A percentile compares a stretch with the other conserved stretches of the same genome.
phyloP scores from a whole-genome alignment of 2,888 invertebrate genomes.

The Coelogynopora nodosa region DNA sequence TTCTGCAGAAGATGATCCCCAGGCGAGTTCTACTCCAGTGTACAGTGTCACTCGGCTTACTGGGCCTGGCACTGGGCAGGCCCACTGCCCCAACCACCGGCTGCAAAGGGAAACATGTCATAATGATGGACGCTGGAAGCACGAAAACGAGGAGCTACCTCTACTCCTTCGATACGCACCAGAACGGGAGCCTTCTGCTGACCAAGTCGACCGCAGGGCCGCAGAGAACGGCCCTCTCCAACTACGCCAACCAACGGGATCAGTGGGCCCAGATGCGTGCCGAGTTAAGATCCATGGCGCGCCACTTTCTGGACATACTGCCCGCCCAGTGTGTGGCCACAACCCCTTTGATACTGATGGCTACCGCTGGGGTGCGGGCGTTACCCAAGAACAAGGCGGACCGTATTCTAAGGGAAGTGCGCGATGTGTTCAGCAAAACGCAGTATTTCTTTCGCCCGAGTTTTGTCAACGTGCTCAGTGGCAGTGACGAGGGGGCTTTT shows the following conservation, averaged over 20 bases:
- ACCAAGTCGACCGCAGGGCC: neutral
- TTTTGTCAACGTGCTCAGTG: conserved; percentile 33
- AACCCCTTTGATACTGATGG: conserved; percentile 24
- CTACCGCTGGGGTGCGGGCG: conserved; percentile 34
- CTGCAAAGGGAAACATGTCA: conserved; percentile 4
- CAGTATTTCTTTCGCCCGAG: neutral
- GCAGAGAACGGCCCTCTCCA: conserved; percentile 22
- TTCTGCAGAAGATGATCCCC: no score
- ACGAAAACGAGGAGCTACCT: conserved; percentile 29
- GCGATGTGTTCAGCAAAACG: conserved; percentile 10
- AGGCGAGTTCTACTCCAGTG: no score
- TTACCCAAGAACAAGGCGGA: neutral
- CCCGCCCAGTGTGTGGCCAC: neutral
- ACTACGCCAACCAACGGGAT: conserved; percentile 10
- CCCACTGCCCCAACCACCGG: neutral
- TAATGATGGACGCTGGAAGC: conserved; percentile 38
- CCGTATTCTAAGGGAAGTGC: conserved; percentile 10
- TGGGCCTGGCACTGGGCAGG: no score
- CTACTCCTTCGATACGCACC: conserved; percentile 6
- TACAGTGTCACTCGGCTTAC: no score
- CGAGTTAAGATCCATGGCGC: neutral
- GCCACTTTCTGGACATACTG: neutral
- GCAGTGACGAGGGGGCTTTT: conserved; percentile 16
- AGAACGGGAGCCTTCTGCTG: neutral
- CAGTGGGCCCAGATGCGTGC: conserved; percentile 30